Percentiles rank a stretch among this genome's conserved stretches.
These are phyloP conservation scores for Magallana gigas DNA, from an alignment of 1,140 invertebrate species.

Conservation along the genomic window DNA sequence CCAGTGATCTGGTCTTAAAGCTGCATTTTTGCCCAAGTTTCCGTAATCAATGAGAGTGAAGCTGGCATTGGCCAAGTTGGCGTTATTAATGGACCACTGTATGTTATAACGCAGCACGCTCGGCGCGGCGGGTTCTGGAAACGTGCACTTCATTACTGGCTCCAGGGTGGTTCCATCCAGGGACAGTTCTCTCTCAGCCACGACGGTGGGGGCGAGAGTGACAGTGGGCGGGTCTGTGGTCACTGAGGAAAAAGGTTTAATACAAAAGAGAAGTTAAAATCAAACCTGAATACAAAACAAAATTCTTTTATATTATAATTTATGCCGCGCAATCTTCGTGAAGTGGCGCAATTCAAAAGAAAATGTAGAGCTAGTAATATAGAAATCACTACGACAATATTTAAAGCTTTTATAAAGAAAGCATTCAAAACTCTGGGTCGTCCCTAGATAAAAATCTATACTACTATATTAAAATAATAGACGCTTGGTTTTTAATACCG, in stretches of 20 bases:
- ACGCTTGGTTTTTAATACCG: no score
- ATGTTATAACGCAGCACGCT: background rate
- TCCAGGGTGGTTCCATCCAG: background rate
- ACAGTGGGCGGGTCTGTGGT: background rate
- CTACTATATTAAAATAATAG: no score
- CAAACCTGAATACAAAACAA: no score
- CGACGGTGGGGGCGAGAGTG: background rate
- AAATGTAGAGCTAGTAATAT: no score
- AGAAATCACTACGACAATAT: no score
- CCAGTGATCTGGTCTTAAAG: background rate
- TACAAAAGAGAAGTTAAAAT: no score
- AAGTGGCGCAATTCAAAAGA: no score
- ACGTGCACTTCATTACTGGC: background rate
- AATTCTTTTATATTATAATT: no score
- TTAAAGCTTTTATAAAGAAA: no score
- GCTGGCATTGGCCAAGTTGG: background rate
- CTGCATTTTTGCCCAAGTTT: background rate
- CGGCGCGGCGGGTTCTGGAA: background rate
- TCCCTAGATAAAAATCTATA: no score
- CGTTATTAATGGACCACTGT: conserved; percentile 6
- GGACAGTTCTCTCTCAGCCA: background rate
- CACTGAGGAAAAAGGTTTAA: background rate
- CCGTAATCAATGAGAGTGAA: background rate
- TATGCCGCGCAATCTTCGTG: no score
- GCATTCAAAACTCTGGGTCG: no score